A percentile compares a stretch with the other conserved stretches of the same genome.
These are phyloP conservation scores for Drosophila leonis DNA, from an alignment of 2,888 invertebrate genomes.

Conservation along the genomic window DNA sequence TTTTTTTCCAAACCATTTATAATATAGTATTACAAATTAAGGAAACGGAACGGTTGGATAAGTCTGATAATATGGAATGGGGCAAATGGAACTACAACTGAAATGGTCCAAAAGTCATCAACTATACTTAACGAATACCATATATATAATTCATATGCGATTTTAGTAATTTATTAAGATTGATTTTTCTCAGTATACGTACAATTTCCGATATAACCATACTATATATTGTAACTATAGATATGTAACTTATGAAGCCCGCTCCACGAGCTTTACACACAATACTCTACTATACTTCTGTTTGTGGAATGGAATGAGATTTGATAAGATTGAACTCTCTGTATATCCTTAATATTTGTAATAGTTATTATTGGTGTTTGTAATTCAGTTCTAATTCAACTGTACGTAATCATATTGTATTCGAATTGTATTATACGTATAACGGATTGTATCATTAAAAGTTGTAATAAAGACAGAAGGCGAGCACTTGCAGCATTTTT, in stretches of 20 bases:
- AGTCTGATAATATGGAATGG: slow-evolving; percentile 63
- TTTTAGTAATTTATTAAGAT: slow-evolving; percentile 20
- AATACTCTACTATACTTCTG: slow-evolving; percentile 2
- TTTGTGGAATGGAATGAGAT: slow-evolving; percentile 23
- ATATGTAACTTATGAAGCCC: slow-evolving; percentile 13
- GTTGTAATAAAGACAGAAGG: slow-evolving; percentile 61
- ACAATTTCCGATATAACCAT: slow-evolving; percentile 8
- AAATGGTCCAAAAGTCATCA: slow-evolving; percentile 71
- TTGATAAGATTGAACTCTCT: slow-evolving; percentile 23
- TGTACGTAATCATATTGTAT: slow-evolving; percentile 49
- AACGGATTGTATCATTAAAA: slow-evolving; percentile 49
- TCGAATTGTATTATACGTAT: slow-evolving; percentile 42
- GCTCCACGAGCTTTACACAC: slow-evolving; percentile 3
- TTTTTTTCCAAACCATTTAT: slow-evolving; percentile 68
- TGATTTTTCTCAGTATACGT: slow-evolving; percentile 24
- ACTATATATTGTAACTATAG: slow-evolving; percentile 6
- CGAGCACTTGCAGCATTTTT: slow-evolving; percentile 14
- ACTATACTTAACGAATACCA: slow-evolving; percentile 55
- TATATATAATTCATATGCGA: slow-evolving; percentile 26
- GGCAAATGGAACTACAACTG: slow-evolving; percentile 60
- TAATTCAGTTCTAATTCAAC: slow-evolving; percentile 39
- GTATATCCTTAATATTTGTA: slow-evolving; percentile 27
- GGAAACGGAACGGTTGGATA: slow-evolving; percentile 59
- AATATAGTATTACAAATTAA: slow-evolving; percentile 45
- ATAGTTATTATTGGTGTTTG: slow-evolving; percentile 24